A percentile compares a stretch with the other conserved stretches of the same genome.
These are phyloP conservation scores for Leptopterna dolabrata DNA, from an alignment of 2,888 invertebrate species.

Conservation along the genomic window DNA sequence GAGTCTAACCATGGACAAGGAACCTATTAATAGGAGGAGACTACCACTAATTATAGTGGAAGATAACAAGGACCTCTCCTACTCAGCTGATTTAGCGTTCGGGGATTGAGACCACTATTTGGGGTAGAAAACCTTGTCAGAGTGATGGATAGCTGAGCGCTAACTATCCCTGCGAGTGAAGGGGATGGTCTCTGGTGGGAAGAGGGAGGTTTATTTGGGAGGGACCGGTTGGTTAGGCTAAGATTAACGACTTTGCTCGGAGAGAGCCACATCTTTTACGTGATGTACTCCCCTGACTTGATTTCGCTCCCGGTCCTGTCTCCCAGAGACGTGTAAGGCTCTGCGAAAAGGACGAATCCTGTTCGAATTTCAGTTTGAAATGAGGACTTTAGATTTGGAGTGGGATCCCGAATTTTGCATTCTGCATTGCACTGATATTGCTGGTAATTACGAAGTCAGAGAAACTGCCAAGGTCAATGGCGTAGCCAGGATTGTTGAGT, in stretches of 20 bases:
- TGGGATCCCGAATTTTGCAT: too few species aligned
- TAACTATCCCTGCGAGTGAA: constrained; percentile 14
- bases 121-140: constrained; percentile 21
- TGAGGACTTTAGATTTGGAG: too few species aligned
- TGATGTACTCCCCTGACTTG: neutral
- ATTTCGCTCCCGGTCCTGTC: neutral
- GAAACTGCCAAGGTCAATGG: too few species aligned
- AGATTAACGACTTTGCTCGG: constrained; percentile 15
- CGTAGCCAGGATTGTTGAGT: too few species aligned
- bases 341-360: too few species aligned
- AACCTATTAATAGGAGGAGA: constrained; percentile 15
- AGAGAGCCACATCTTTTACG: constrained; percentile 6
- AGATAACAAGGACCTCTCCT: constrained; percentile 5
- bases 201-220: constrained; percentile 10
- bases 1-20: constrained; percentile 11
- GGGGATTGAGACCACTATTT: constrained; percentile 31
- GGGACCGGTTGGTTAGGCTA: neutral
- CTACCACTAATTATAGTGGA: constrained; percentile 24
- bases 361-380: too few species aligned
- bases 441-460: too few species aligned
- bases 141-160: constrained; percentile 24
- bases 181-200: neutral
- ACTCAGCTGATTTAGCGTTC: constrained; percentile 15
- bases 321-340: too few species aligned
- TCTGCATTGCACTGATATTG: too few species aligned